Percentiles rank a stretch among this genome's conserved stretches.
Evolutionary conservation across 2,113 vertebrate genomes (phyloP).

Genomic region (Rhinolophus ferrumequinum): DNA sequence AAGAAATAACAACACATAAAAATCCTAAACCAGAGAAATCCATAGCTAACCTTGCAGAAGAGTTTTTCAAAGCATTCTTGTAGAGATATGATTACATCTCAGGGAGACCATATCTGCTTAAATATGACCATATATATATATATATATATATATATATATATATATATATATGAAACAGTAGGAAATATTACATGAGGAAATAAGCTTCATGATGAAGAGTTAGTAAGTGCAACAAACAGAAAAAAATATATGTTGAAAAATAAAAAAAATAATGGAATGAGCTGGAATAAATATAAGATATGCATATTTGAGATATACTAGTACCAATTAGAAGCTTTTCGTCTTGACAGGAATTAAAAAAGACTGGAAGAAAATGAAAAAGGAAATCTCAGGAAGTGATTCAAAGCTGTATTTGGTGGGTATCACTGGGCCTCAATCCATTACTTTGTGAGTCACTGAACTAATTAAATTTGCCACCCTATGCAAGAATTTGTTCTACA

Average conservation of each 20-base stretch:
- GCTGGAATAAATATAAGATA: not conserved
- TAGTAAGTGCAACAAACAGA: not conserved
- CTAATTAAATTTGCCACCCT: not conserved
- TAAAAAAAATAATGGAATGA: not conserved
- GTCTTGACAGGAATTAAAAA: not conserved
- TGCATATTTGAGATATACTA: not conserved
- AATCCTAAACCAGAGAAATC: not conserved
- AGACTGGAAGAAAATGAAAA: not conserved
- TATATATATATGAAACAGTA: no score
- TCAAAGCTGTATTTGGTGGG: not conserved
- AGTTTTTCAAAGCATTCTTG: not conserved
- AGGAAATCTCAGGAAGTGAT: not conserved
- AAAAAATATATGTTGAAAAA: not conserved
- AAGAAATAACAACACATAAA: not conserved
- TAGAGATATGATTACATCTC: not conserved
- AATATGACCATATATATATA: not conserved
- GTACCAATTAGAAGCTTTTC: not conserved
- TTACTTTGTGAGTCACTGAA: not conserved
- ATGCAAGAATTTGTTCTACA: not conserved
- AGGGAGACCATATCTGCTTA: not conserved
- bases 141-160: not conserved
- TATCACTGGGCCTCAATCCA: accelerated
- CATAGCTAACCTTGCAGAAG: not conserved
- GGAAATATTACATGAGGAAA: not conserved
- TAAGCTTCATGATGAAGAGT: not conserved